A percentile compares a stretch with the other conserved stretches of the same genome.
Conservation (phyloP, 2,888 invertebrate genomes). For the Noctua janthe region DNA sequence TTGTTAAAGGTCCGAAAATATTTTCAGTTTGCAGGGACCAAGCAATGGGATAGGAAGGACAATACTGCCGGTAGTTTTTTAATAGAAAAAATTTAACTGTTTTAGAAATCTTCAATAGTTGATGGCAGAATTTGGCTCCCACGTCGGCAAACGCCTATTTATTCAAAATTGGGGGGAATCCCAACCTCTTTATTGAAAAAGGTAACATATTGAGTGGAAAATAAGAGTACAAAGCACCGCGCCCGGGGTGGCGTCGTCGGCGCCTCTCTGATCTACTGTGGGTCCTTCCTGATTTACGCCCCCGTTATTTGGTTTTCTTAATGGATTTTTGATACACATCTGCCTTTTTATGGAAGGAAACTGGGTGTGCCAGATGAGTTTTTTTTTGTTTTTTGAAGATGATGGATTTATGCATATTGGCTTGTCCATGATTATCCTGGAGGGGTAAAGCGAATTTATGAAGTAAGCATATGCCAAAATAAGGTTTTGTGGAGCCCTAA, state of each 20-base stretch:
- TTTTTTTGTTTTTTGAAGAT: slow-evolving; percentile 17
- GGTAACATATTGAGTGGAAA: slow-evolving; percentile 53
- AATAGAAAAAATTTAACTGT: neutral
- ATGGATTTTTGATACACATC: slow-evolving; percentile 79
- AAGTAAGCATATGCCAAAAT: neutral
- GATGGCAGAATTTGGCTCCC: neutral
- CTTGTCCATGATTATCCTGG: neutral
- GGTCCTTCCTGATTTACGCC: slow-evolving; percentile 77
- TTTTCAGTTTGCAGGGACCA: neutral
- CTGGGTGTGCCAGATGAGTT: slow-evolving; percentile 27
- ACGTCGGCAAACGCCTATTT: neutral
- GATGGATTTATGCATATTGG: slow-evolving; percentile 22
- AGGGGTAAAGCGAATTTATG: neutral
- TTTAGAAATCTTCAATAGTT: neutral
- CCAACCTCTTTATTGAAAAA: slow-evolving; percentile 43
- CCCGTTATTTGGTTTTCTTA: slow-evolving; percentile 78
- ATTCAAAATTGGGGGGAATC: slow-evolving; percentile 22
- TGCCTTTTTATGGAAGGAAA: slow-evolving; percentile 63
- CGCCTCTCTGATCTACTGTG: slow-evolving; percentile 63
- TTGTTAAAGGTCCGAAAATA: neutral
- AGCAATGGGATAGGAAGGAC: neutral
- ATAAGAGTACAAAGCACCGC: slow-evolving; percentile 53
- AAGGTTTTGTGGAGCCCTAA: neutral
- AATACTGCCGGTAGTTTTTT: neutral
- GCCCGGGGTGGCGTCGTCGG: slow-evolving; percentile 57